Evolutionary conservation across 2,797 vertebrate genomes (phyloP).

Genomic region (Lagodon rhomboides): DNA sequence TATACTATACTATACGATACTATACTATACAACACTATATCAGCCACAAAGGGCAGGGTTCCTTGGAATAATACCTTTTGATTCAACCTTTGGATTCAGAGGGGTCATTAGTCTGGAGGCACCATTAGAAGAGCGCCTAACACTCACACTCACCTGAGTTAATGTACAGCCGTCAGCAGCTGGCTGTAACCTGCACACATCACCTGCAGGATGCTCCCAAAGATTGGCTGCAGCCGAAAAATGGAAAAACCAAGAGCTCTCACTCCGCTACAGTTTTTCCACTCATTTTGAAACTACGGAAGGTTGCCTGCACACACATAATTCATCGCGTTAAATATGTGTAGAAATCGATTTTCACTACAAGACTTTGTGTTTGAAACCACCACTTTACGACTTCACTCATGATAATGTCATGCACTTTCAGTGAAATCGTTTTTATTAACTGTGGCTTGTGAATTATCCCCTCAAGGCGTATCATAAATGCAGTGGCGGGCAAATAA

Average conservation of each 20-base stretch:
- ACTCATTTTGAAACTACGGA: not conserved
- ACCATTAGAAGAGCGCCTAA: not conserved
- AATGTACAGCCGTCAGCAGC: not conserved
- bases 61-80: not conserved
- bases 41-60: constrained; percentile 18
- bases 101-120: not conserved
- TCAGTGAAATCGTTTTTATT: not conserved
- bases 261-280: constrained; percentile 17
- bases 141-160: not conserved
- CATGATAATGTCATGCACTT: not conserved
- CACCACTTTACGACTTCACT: not conserved
- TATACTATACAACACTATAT: not conserved
- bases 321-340: not conserved
- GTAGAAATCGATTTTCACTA: not conserved
- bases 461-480: not conserved
- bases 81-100: not conserved
- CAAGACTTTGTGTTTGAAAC: not conserved
- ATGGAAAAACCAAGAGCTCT: not conserved
- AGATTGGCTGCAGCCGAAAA: not conserved
- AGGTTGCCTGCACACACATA: not conserved
- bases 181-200: not conserved
- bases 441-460: not conserved
- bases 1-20: no score
- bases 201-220: constrained; percentile 32
- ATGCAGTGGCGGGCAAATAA: not conserved